Evolutionary conservation across 2,113 vertebrate genomes (phyloP).

Genomic region (Arenaria interpres): DNA sequence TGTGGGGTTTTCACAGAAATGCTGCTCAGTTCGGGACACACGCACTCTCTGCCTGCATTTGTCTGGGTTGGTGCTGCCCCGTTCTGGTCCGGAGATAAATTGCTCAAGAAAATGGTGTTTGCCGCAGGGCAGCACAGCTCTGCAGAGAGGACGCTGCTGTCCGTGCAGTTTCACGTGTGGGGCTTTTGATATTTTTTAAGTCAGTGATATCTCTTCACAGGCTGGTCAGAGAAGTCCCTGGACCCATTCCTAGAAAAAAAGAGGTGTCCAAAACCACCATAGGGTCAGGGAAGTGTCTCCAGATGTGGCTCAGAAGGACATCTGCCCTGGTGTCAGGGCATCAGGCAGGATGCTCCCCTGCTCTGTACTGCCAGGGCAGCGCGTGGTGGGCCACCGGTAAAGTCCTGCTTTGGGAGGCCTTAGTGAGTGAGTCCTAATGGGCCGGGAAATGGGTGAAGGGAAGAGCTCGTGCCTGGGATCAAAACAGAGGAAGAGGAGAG

Average conservation of each 20-base stretch:
- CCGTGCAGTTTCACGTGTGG: background rate
- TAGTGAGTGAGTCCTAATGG: accelerated
- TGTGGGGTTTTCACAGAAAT: background rate
- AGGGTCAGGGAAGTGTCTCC: background rate
- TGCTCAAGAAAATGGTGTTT: background rate
- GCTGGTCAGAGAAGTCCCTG: background rate
- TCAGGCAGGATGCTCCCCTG: background rate
- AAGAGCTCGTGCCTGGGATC: background rate
- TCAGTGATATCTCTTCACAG: accelerated
- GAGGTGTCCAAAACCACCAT: background rate
- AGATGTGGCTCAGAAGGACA: background rate
- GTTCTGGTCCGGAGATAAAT: background rate
- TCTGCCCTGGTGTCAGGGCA: background rate
- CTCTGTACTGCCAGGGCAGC: background rate
- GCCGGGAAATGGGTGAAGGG: background rate
- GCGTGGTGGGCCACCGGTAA: accelerated
- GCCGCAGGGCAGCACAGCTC: background rate
- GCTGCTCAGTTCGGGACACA: background rate
- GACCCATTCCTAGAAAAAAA: background rate
- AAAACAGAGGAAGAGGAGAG: background rate
- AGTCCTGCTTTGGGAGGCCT: background rate
- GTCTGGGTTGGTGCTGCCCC: constrained; percentile 46
- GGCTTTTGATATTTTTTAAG: background rate
- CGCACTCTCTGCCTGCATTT: background rate
- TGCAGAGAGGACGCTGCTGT: background rate